Evolutionary conservation across 2,888 invertebrate genomes (phyloP).

Genomic region (Drosophila ustulata): DNA sequence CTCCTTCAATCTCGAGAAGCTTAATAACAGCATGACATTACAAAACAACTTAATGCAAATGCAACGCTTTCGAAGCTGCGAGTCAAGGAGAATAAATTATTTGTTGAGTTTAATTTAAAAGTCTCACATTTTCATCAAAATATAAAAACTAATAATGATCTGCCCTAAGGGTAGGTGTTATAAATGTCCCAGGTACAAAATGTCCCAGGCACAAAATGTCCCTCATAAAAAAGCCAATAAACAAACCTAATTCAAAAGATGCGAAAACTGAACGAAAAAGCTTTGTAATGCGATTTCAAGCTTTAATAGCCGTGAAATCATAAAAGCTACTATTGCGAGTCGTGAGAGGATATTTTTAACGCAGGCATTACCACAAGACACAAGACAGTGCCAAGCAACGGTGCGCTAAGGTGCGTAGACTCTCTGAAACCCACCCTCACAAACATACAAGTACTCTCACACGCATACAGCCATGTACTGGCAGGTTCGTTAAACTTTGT

Average conservation of each 20-base stretch:
- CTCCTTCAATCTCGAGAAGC: no score
- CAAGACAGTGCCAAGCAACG: conserved; percentile 33
- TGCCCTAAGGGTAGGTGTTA: no score
- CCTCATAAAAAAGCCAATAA: not conserved
- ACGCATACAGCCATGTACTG: conserved; percentile 11
- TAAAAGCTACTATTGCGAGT: not conserved
- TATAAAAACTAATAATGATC: not conserved
- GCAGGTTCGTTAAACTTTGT: conserved; percentile 79
- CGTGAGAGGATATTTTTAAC: conserved; percentile 23
- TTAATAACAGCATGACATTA: no score
- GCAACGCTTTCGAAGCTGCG: no score
- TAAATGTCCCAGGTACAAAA: not conserved
- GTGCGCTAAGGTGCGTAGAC: conserved; percentile 36
- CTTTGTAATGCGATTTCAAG: not conserved
- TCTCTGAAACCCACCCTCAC: not conserved
- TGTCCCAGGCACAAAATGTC: not conserved
- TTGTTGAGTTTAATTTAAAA: no score
- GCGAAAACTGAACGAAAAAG: conserved; percentile 9
- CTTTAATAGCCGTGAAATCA: not conserved
- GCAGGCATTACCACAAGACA: conserved; percentile 25
- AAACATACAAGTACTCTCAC: conserved; percentile 9
- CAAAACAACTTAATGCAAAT: no score
- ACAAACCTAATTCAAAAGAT: conserved; percentile 16
- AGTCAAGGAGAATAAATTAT: no score
- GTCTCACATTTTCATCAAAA: not conserved